Percentiles rank a stretch among this genome's conserved stretches.
phyloP scores from a whole-genome alignment of 2,888 invertebrate species.

The Sisyra terminalis region DNA sequence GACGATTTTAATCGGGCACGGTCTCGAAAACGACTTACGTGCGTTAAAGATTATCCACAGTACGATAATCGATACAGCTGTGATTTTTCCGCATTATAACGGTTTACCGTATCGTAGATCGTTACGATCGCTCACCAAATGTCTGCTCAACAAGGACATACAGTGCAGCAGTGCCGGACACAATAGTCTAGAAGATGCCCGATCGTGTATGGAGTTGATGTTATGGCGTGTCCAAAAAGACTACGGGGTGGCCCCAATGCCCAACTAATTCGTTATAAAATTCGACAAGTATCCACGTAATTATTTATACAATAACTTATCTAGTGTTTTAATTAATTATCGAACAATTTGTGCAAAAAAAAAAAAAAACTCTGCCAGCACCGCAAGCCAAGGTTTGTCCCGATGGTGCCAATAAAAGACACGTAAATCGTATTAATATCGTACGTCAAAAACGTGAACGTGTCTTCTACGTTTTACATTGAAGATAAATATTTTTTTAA shows the following conservation, averaged over 20 bases:
- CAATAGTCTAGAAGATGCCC: slow-evolving; percentile 86
- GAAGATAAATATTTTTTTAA: no score
- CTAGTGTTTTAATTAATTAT: background rate
- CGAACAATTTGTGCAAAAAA: background rate
- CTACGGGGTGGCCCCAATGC: slow-evolving; percentile 12
- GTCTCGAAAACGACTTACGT: slow-evolving; percentile 83
- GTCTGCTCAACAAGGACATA: slow-evolving; percentile 61
- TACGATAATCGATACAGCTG: slow-evolving; percentile 77
- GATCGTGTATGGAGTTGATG: slow-evolving; percentile 78
- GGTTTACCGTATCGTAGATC: slow-evolving; percentile 76
- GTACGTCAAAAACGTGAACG: no score
- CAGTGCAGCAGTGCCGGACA: slow-evolving; percentile 66
- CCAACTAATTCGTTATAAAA: no score
- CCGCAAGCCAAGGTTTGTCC: no score
- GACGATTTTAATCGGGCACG: slow-evolving; percentile 89
- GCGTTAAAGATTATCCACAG: slow-evolving; percentile 71
- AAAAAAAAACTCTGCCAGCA: background rate
- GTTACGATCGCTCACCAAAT: slow-evolving; percentile 58
- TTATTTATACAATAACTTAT: background rate
- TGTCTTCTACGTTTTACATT: no score
- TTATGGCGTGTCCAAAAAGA: slow-evolving; percentile 54
- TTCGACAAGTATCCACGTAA: slow-evolving; percentile 1
- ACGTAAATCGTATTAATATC: no score
- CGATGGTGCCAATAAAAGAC: no score
- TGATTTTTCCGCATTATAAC: slow-evolving; percentile 69